phyloP scores from a whole-genome alignment of 1,140 invertebrate species.

The Drosophila subpulchrella region DNA sequence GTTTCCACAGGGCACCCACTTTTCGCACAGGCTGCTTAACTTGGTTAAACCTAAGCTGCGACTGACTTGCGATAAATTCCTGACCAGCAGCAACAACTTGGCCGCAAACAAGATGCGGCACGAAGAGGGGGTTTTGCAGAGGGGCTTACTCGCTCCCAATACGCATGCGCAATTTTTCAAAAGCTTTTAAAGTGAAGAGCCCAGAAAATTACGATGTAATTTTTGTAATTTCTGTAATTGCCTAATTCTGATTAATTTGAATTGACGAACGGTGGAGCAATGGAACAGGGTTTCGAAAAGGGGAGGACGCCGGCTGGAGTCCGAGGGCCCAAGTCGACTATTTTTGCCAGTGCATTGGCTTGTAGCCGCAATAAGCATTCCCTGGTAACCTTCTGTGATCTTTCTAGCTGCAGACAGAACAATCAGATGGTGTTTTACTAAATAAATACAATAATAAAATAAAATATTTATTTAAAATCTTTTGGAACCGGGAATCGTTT shows the following conservation, averaged over 20 bases:
- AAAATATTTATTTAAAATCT: not conserved
- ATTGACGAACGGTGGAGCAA: constrained; percentile 56
- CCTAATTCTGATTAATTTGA: constrained; percentile 84
- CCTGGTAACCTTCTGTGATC: constrained; percentile 18
- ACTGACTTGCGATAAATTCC: constrained; percentile 61
- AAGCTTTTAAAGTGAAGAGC: constrained; percentile 80
- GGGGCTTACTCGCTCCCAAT: constrained; percentile 47
- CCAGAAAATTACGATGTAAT: constrained; percentile 83
- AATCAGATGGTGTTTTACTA: not conserved
- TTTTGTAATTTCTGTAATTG: constrained; percentile 84
- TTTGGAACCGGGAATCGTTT: no score
- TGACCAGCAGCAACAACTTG: constrained; percentile 15
- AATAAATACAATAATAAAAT: not conserved
- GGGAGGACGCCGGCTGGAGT: constrained; percentile 35
- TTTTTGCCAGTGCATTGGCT: constrained; percentile 42
- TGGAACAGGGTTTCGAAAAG: not conserved
- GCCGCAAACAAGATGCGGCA: constrained; percentile 8
- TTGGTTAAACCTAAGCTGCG: constrained; percentile 30
- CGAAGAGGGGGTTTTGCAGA: not conserved
- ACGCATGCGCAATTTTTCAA: constrained; percentile 83
- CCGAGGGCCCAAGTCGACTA: constrained; percentile 35
- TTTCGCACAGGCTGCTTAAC: constrained; percentile 26
- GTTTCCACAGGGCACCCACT: constrained; percentile 18
- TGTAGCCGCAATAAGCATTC: constrained; percentile 32
- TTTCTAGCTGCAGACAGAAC: constrained; percentile 16